Evolutionary conservation across 2,113 vertebrate species (phyloP), one percentile per base, ranked within the genome.

Genomic region (Aphyosemion australe): DNA sequence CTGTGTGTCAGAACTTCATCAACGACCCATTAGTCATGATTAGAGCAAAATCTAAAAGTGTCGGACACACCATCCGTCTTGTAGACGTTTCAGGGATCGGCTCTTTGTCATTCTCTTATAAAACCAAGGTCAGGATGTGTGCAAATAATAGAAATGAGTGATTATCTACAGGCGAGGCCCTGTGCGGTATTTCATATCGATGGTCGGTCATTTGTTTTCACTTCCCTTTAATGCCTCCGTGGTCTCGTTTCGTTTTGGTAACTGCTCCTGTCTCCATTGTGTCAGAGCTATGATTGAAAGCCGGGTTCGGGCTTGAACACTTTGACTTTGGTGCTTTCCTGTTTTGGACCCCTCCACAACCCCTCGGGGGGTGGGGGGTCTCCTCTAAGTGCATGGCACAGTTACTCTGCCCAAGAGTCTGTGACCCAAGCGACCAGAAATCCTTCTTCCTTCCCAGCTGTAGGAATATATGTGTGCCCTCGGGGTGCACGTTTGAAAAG

Each of bases 101-200:
- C 63, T 50, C 58, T 90, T 85, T 85, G 74, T 83, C 74, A 61
- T 50, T 70, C 69, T 57, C 69, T 26, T 41, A 58, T 65, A 56
- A 85, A 80, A 87, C 88, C 88, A 87, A 85, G 85, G 81, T 79
- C 84, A 86, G 84, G 81, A 85, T 84, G 77, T 82, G 76, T 85
- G 80, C 72, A 76, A 83, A 88, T 87, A 83, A 86, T 83, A 86
- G 87, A 74, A 86, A 79, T 41, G 84, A 75, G 61, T 63, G 72
- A 87, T 84, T 87, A 75, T 87, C 72, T 62, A 48, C 69, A 74
- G 45, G 67, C 68, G 7, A 54, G 68, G 54, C 46, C 32, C 32
- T 2, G 42, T 31, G 84, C 67, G 20, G 82, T 78, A 69, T 85
- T 83, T 89, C 65, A 78, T 51, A 43, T 76, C 55, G 45, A 80